A percentile compares a stretch with the other conserved stretches of the same genome.
Conservation (phyloP, 2,113 vertebrate species). For the Lates calcarifer region DNA sequence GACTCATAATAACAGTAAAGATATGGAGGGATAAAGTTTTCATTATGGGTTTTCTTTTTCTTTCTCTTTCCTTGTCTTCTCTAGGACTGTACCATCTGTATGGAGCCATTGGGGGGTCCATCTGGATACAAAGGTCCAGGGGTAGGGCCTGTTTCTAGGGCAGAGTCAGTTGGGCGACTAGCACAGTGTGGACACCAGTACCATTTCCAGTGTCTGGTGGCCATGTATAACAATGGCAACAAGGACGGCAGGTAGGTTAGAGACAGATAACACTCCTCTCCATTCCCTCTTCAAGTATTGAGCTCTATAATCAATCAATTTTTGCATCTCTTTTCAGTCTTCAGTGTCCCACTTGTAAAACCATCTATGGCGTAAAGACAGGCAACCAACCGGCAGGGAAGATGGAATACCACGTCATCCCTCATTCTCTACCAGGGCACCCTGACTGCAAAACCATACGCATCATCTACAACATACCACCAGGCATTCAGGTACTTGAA, state of each 20-base stretch:
- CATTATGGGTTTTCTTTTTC: background rate
- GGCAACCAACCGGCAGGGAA: slow-evolving; percentile 96
- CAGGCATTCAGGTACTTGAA: slow-evolving; percentile 91
- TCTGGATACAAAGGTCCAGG: slow-evolving; percentile 93
- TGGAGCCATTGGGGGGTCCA: slow-evolving; percentile 90
- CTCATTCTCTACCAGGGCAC: slow-evolving; percentile 93
- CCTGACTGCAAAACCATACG: slow-evolving; percentile 94
- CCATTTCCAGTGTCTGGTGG: slow-evolving; percentile 94
- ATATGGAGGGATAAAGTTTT: background rate
- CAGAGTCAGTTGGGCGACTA: slow-evolving; percentile 91
- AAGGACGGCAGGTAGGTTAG: slow-evolving; percentile 89
- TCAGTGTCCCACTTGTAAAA: slow-evolving; percentile 97
- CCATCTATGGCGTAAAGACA: slow-evolving; percentile 96
- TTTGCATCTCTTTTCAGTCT: slow-evolving; percentile 80
- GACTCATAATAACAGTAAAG: background rate
- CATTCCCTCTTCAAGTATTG: background rate
- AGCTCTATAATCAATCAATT: background rate
- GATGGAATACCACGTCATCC: slow-evolving; percentile 98
- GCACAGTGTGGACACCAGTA: slow-evolving; percentile 92
- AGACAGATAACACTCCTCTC: background rate
- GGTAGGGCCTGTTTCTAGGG: slow-evolving; percentile 82
- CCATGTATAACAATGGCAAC: slow-evolving; percentile 98
- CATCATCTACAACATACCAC: slow-evolving; percentile 96
- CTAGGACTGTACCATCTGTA: slow-evolving; percentile 96
- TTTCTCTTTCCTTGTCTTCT: fast-evolving